Conservation (phyloP, 2,797 vertebrate species). For the Acanthis flammea region DNA sequence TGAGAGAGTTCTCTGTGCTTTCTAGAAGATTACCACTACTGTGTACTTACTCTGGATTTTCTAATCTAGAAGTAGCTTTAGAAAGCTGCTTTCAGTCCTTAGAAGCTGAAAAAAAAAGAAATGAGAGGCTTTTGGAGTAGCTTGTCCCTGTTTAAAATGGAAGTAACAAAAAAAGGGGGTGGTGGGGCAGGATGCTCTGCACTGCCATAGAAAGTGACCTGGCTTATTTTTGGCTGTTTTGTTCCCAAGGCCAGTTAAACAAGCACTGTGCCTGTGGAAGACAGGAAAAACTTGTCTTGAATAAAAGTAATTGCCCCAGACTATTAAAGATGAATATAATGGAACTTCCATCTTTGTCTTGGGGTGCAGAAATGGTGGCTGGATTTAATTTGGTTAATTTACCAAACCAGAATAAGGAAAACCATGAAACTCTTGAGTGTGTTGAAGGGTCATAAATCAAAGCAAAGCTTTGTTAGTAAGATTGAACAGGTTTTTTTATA, state of each 20-base stretch:
- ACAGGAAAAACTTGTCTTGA: not conserved
- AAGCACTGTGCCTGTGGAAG: constrained; percentile 19
- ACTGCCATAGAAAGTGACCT: constrained; percentile 18
- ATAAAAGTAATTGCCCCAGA: not conserved
- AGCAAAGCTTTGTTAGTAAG: constrained; percentile 14
- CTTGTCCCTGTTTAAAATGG: not conserved
- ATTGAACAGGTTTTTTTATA: constrained; percentile 51
- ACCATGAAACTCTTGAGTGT: not conserved
- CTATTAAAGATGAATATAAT: not conserved
- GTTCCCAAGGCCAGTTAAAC: not conserved
- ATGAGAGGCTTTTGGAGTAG: not conserved
- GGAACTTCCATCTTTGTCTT: not conserved
- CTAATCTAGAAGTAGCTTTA: not conserved
- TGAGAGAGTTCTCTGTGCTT: constrained; percentile 5
- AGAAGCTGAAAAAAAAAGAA: not conserved
- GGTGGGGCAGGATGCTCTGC: constrained; percentile 4
- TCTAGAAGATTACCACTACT: not conserved
- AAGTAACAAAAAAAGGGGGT: not conserved
- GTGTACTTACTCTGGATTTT: not conserved
- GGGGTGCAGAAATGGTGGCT: not conserved
- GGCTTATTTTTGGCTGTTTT: constrained; percentile 20
- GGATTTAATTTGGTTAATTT: not conserved
- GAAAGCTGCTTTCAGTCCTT: not conserved
- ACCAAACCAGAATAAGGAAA: not conserved
- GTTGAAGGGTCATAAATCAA: not conserved